A percentile compares a stretch with the other conserved stretches of the same genome.
Conservation (phyloP, 2,888 invertebrate genomes). For the Acleris emargana region DNA sequence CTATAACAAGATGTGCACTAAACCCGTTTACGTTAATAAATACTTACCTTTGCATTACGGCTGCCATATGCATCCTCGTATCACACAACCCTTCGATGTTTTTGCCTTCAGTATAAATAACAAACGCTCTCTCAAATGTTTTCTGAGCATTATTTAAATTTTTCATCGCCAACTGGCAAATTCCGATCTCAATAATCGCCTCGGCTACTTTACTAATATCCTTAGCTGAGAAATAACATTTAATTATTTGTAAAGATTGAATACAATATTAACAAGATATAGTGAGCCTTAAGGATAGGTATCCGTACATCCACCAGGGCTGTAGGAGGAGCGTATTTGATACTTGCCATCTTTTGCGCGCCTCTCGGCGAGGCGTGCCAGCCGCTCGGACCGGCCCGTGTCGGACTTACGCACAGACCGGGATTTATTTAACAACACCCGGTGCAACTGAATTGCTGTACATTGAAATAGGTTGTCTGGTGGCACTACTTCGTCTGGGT, state of each 20-base stretch:
- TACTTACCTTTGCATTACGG: slow-evolving; percentile 78
- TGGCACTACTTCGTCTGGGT: slow-evolving; percentile 41
- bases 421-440: slow-evolving; percentile 68
- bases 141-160: slow-evolving; percentile 76
- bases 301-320: no score
- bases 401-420: slow-evolving; percentile 60
- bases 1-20: background rate
- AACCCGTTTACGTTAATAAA: background rate
- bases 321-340: background rate
- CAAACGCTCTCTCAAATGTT: slow-evolving; percentile 75
- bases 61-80: slow-evolving; percentile 78
- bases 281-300: no score
- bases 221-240: slow-evolving; percentile 57
- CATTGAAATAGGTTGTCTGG: slow-evolving; percentile 70
- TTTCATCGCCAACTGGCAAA: slow-evolving; percentile 76
- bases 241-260: no score
- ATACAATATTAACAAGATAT: no score
- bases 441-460: slow-evolving; percentile 71
- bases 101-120: slow-evolving; percentile 61
- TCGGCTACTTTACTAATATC: slow-evolving; percentile 73
- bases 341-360: slow-evolving; percentile 77
- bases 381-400: slow-evolving; percentile 68
- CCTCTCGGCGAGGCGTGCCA: slow-evolving; percentile 77
- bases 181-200: slow-evolving; percentile 80
- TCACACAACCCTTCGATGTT: slow-evolving; percentile 77